These are phyloP conservation scores for Cephus spinipes DNA, from an alignment of 2,888 invertebrate species.

Conservation along the genomic window DNA sequence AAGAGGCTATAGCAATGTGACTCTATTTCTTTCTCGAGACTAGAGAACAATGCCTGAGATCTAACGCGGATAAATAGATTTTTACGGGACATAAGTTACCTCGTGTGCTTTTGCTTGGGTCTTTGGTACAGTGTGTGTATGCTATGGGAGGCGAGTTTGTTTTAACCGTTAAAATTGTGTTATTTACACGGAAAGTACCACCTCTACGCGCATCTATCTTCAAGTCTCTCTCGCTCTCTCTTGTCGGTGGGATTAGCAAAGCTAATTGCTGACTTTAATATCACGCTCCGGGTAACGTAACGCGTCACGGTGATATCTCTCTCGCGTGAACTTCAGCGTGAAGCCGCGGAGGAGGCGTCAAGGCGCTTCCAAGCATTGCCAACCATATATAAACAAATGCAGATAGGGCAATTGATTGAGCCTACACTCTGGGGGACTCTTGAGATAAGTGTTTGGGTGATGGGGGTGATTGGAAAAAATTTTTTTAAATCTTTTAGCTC, in stretches of 20 bases:
- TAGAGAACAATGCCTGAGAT: conserved; percentile 62
- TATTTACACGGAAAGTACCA: conserved; percentile 44
- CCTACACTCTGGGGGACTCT: background rate
- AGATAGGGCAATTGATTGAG: background rate
- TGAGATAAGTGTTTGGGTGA: background rate
- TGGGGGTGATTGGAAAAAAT: background rate
- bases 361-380: background rate
- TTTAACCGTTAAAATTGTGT: conserved; percentile 41
- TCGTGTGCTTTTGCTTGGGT: background rate
- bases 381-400: background rate
- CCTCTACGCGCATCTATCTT: background rate
- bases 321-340: conserved; percentile 9
- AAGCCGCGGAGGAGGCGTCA: background rate
- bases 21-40: conserved; percentile 20
- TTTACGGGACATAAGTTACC: conserved; percentile 58
- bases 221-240: background rate
- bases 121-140: background rate
- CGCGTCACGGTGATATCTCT: conserved; percentile 11
- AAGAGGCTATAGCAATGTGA: conserved; percentile 7
- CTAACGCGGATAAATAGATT: conserved; percentile 63
- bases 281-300: conserved; percentile 8
- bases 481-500: background rate
- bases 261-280: conserved; percentile 47
- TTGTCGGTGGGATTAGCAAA: conserved; percentile 49
- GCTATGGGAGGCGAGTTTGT: background rate